phyloP scores from a whole-genome alignment of 2,797 vertebrate genomes.

The Naso thynnoides region DNA sequence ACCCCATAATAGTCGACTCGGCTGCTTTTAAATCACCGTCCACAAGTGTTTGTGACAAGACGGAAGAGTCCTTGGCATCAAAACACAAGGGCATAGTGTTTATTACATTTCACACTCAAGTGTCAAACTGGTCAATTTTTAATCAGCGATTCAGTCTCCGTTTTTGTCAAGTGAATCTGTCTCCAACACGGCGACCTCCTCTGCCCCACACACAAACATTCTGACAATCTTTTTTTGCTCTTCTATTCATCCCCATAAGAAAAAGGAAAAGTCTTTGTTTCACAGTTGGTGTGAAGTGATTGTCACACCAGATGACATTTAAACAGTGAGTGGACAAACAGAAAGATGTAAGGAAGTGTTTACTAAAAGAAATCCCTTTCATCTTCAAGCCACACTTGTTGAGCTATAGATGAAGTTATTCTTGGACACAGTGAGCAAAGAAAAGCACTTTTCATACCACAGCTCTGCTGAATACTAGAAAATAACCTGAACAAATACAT shows the following conservation, averaged over 20 bases:
- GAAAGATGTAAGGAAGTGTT: constrained; percentile 1
- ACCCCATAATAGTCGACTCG: constrained; percentile 49
- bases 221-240: constrained; percentile 1
- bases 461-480: constrained; percentile 18
- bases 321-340: not conserved
- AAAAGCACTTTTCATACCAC: constrained; percentile 11
- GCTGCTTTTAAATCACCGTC: constrained; percentile 61
- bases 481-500: constrained; percentile 18
- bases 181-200: constrained; percentile 1
- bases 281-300: too few relatives aligned
- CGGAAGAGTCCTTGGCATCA: constrained; percentile 64
- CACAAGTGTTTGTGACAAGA: constrained; percentile 62
- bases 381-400: constrained; percentile 1
- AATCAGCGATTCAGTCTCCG: constrained; percentile 56
- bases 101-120: constrained; percentile 52
- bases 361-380: constrained; percentile 9
- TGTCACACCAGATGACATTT: not conserved
- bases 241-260: not conserved
- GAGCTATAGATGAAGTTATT: constrained; percentile 2
- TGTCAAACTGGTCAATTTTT: constrained; percentile 56
- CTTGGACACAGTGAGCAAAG: not conserved
- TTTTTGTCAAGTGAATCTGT: constrained; percentile 58
- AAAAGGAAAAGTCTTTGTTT: not conserved
- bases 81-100: constrained; percentile 71
- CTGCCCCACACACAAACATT: constrained; percentile 12